Base-by-base conservation (phyloP, 1,140 invertebrate genomes). In the Patella vulgata region DNA sequence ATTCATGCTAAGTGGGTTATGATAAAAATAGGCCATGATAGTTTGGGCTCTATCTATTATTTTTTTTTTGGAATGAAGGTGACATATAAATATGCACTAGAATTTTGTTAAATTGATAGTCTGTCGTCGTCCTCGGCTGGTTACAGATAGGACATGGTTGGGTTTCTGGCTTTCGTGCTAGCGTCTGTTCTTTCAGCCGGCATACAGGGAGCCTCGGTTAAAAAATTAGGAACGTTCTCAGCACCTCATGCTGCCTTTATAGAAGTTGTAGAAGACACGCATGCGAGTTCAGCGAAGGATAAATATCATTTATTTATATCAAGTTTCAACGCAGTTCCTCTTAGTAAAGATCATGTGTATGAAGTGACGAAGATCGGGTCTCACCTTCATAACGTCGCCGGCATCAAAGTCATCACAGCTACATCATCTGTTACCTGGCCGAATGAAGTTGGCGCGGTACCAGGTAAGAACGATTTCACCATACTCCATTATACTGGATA, bases 361-460 rank as follows among this genome's bases (percentile, higher is more conserved):
- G 55, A 72, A 17, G 70, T 76, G 11, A 14, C 59, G 5, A 54
- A 47, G 12, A 56, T 74, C 0, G 71, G 72, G 19, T 27, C 52
- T 6, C 23, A 68, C 28, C 52, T 74, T n/a, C 33, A 53, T 19
- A 60, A 59, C 43, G 25, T 74, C 9, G 27, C 33, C 11, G 30
- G 25, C 17, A 61, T 59, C 11, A 47, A 23, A 25, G 51, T 67
- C 8, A 55, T 63, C 36, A 27, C 54, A 14, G 12, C 75, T 2
- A 66, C 71, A 0, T 40, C 51, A 9, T 40, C 50, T 31, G 58
- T 76, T 8, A 68, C 61, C 17, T 78, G 76, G 76, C 76, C 74
- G 11, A 78, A 78, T 54, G 75, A 78, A 46, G 44, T 74, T 5
- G 40, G 55, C 19, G 56, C 52, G 39, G 73, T 75, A 23, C 75